phyloP scores from a whole-genome alignment of 2,797 vertebrate genomes.

The Rhabdophis nuchalis region DNA sequence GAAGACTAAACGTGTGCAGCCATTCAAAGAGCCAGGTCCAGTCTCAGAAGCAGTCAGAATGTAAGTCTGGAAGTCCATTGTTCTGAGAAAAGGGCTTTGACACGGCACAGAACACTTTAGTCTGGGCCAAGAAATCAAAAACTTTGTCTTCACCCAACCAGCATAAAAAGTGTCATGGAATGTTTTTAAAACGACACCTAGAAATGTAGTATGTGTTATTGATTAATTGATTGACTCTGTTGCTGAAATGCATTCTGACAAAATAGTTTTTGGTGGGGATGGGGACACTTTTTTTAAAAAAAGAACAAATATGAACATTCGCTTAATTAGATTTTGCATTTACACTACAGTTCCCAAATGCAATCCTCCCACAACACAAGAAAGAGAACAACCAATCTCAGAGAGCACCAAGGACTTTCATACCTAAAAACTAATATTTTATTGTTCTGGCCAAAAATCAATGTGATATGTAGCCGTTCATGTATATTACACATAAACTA shows the following conservation, averaged over 20 bases:
- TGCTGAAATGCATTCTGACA: neutral
- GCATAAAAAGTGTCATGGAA: neutral
- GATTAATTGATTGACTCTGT: neutral
- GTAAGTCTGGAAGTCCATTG: rapidly evolving
- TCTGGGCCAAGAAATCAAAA: neutral
- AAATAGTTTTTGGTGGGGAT: neutral
- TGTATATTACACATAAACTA: neutral
- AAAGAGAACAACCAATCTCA: neutral
- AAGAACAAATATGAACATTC: neutral
- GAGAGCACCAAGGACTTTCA: neutral
- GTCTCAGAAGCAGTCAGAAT: neutral
- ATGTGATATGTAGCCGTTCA: neutral
- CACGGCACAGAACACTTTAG: neutral
- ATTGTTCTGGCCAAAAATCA: neutral
- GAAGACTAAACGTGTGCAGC: conserved; percentile 25
- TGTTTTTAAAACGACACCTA: neutral
- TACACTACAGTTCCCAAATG: neutral
- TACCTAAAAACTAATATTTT: neutral
- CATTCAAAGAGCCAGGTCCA: neutral
- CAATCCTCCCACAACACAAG: neutral
- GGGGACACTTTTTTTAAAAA: neutral
- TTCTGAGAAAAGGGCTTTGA: conserved; percentile 20
- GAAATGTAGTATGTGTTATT: neutral
- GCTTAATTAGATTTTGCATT: neutral
- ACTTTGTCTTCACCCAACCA: neutral